Base-by-base conservation (phyloP, 1,140 invertebrate genomes). In the Pomacea maculata region DNA sequence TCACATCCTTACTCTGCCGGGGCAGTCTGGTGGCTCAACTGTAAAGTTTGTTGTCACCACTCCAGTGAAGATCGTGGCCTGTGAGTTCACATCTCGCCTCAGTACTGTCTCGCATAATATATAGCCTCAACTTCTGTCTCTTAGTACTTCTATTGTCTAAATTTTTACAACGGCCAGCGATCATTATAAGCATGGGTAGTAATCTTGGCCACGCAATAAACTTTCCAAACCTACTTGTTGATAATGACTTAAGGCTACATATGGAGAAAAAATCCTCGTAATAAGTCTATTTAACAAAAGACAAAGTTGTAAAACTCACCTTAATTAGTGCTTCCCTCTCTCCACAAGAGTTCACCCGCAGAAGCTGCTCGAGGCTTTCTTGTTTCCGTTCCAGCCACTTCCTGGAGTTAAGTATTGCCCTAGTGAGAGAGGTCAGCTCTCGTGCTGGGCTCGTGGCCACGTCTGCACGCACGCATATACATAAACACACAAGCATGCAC, bases 341-440 rank as follows among this genome's bases (percentile, higher is more conserved):
- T 19, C 52, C 29, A 7, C 19, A 17, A 45, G 34, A 45, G 45
- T 19, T 12, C 25, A 9, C 6, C 25, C 12, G 29, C 71, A 70
- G 67, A 1, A 15, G 21, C 21, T 70, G 1, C 12, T 70, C 67
- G 67, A 70, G 67, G 45, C 64, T 54, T 4, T 78, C 34, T 64
- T 78, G 77, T 29, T 78, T 78, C 65, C 68, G 65, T 57, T 75
- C 65, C 61, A 80, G 73, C 79, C 79, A 80, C 79, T 80, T 80
- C 61, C 73, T 57, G 34, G 75, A 63, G 63, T 80, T 80, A 1
- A 80, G 29, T 34, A 80, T 65, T 17, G 72, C 79, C 12, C 61
- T 72, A 64, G 67, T 80, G 61, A 80, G 72, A 29, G 79, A 75
- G 71, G 52, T 75, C 61, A 80, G 79, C 79, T 80, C 79, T n/a